Base-by-base conservation (phyloP, 2,797 vertebrate genomes). In the Diplodus puntazzo region DNA sequence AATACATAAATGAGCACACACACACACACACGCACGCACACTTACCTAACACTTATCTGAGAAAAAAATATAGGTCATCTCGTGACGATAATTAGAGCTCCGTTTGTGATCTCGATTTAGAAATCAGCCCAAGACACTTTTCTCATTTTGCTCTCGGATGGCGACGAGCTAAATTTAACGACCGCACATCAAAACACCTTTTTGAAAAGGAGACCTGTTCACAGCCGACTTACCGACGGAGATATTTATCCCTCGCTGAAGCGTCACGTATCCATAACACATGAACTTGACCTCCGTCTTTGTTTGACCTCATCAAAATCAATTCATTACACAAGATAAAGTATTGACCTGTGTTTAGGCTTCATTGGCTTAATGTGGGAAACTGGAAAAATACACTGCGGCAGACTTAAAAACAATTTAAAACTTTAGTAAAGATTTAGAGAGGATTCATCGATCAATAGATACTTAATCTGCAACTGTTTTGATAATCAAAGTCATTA, bases 11-110 rank as follows among this genome's bases (percentile, higher is more conserved):
- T n/a, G 58, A 75, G 69, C 27, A 27, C 27, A 27, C 27, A 27
- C 27, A 27, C 27, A 27, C 27, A 27, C 27, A 27, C 27, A 27
- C 27, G 3, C 27, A 27, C 27, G 3, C 27, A 27, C 27, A 27
- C 27, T 27, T 27, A 27, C 27, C 27, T 27, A 27, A 27, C 27
- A 27, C 27, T 81, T 63, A 71, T 75, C 67, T 23, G 66, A 66
- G 64, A 83, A 53, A 70, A 72, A 86, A 86, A 92, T 91, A 84
- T 89, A 87, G 86, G 82, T 68, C 80, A 75, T 59, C 55, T 49
- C 11, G 39, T 60, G 69, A 65, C n/a, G 75, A 88, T 82, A 91
- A 92, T 88, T 89, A 82, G 82, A 87, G 69, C 82, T 75, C 73
- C 58, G 84, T 77, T 65, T 66, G 39, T 61, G 46, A 59, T 82